Base-by-base conservation (phyloP, 2,888 invertebrate genomes). In the Erebia ligea region DNA sequence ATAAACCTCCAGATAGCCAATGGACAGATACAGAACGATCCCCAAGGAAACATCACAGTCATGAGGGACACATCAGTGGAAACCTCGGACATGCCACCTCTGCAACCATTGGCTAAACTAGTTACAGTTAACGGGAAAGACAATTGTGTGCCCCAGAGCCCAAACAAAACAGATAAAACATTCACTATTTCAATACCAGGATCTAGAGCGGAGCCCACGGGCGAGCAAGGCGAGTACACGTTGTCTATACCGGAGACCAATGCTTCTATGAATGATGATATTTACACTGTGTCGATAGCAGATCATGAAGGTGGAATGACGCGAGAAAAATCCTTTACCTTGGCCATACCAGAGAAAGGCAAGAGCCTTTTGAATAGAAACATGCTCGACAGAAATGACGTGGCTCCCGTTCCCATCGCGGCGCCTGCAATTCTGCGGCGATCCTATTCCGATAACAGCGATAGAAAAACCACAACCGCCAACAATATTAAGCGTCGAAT, bases 1-100 rank as follows among this genome's bases (percentile, higher is more conserved):
- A 95, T 95, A 72, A 96, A 96, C 84, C 89, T 96, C 72, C 96
- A 96, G 89, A 95, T 96, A 80, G 94, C 95, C 25, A 96, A 95
- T 84, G 95, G 95, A 4, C 95, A 95, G 82, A 89, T 95, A 72
- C 95, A 94, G 78, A 93, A 94, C 78, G 95, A 95, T 78, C 93
- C 91, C 40, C 94, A 94, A 81, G 95, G 95, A 17, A 94, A 94
- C 62, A 94, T 95, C 61, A 95, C 95, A 69, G 95, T 95, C 68
- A 94, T 94, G 92, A 88, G 94, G 77, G 94, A 94, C 74, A 81
- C 88, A 57, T 81, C 77, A 45, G 79, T 87, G 71, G 90, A 90
- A 42, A 68, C 85, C 0, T 81, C 87, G 19, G 93, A 93, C 42
- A 84, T 93, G 82, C 92, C 93, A 10, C 92, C 93, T 0, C 72